A percentile compares a stretch with the other conserved stretches of the same genome.
Evolutionary conservation across 2,113 vertebrate species (phyloP).

Genomic region (Amblyornis subalaris): DNA sequence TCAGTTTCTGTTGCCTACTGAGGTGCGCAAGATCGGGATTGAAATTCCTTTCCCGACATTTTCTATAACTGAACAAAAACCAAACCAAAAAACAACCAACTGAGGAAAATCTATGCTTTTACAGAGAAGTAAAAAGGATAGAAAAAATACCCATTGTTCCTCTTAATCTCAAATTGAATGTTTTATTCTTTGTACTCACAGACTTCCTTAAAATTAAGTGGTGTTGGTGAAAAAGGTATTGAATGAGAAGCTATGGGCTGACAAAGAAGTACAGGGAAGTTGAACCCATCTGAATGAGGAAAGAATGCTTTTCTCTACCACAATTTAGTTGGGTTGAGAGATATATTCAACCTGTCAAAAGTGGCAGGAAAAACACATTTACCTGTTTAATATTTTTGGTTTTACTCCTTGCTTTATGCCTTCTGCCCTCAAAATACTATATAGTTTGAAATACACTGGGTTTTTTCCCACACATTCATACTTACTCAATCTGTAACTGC

Average conservation of each 20-base stretch:
- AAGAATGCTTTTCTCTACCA: neutral
- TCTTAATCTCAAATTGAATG: neutral
- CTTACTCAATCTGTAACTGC: neutral
- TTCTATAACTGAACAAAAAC: neutral
- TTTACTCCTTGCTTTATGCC: neutral
- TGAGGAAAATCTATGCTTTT: neutral
- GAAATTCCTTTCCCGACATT: neutral
- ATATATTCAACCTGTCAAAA: neutral
- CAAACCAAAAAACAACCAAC: rapidly evolving
- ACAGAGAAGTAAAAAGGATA: neutral
- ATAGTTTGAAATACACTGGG: neutral
- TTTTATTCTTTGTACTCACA: neutral
- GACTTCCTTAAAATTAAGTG: neutral
- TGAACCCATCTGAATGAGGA: neutral
- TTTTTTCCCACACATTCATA: neutral
- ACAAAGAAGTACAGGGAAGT: neutral
- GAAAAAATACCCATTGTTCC: neutral
- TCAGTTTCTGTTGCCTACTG: neutral
- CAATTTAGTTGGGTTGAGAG: neutral
- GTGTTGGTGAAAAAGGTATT: neutral
- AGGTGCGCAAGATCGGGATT: rapidly evolving
- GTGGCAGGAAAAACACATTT: neutral
- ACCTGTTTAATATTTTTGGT: neutral
- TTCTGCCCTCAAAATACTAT: neutral
- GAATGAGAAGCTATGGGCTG: neutral